Evolutionary conservation across 2,888 invertebrate genomes (phyloP).

Genomic region (Meiosimyza platycephala): DNA sequence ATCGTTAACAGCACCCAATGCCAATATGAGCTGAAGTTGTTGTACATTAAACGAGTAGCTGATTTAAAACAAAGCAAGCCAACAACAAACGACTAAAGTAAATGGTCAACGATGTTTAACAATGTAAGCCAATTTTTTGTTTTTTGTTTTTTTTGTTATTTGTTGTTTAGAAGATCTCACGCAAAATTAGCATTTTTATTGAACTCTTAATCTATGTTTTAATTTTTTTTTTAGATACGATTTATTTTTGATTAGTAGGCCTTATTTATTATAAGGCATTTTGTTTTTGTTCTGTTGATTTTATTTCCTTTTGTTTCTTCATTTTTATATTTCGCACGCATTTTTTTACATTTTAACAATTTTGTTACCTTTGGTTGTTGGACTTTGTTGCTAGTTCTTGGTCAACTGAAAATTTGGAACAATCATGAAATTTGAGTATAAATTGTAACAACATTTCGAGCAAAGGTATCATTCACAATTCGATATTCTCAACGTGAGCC

Average conservation of each 20-base stretch:
- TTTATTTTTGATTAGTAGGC: constrained; percentile 15
- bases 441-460: constrained; percentile 51
- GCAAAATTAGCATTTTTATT: neutral
- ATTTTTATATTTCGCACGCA: constrained; percentile 13
- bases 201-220: neutral
- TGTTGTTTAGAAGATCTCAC: no score
- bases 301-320: constrained; percentile 19
- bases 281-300: constrained; percentile 38
- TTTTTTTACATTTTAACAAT: constrained; percentile 2
- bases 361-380: neutral
- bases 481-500: constrained; percentile 46
- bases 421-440: constrained; percentile 44
- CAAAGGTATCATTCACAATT: constrained; percentile 51
- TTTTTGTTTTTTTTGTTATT: no score
- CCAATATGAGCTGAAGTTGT: no score
- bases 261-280: constrained; percentile 36
- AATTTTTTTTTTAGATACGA: constrained; percentile 11
- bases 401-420: neutral
- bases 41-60: no score
- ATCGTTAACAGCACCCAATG: no score
- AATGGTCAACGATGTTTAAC: no score
- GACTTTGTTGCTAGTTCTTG: neutral
- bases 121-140: no score
- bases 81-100: no score
- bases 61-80: no score